Evolutionary conservation across 2,888 invertebrate genomes (phyloP).

Genomic region (Epinotia nisella): DNA sequence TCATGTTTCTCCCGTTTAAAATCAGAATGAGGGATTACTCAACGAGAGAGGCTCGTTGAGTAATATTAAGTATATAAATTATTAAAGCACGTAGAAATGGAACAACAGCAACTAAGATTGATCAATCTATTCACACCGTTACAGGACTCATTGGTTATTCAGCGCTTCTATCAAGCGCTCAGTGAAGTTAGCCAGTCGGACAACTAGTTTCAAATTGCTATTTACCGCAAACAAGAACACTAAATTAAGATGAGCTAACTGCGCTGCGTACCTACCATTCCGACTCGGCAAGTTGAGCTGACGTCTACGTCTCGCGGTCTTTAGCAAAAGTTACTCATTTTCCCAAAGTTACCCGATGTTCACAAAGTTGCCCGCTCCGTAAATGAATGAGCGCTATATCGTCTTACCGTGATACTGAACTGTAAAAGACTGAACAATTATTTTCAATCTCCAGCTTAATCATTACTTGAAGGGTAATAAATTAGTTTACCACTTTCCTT

Average conservation of each 20-base stretch:
- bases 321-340: conserved; percentile 60
- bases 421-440: conserved; percentile 34
- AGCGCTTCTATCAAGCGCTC: conserved; percentile 55
- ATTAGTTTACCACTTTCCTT: conserved; percentile 31
- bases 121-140: conserved; percentile 49
- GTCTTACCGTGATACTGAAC: conserved; percentile 52
- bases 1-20: background rate
- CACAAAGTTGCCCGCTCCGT: conserved; percentile 53
- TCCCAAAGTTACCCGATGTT: conserved; percentile 57
- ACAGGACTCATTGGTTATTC: conserved; percentile 60
- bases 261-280: conserved; percentile 60
- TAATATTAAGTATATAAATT: no score
- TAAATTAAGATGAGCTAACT: conserved; percentile 76
- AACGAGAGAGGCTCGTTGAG: no score
- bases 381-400: conserved; percentile 54
- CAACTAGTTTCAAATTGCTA: conserved; percentile 77
- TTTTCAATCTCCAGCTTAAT: conserved; percentile 39
- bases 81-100: background rate
- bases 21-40: no score
- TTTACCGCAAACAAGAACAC: conserved; percentile 78
- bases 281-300: conserved; percentile 52
- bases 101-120: conserved; percentile 43
- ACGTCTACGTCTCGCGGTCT: conserved; percentile 50
- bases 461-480: conserved; percentile 31
- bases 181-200: conserved; percentile 64